phyloP scores from a whole-genome alignment of 2,113 vertebrate genomes.

The Trogon melanurus region DNA sequence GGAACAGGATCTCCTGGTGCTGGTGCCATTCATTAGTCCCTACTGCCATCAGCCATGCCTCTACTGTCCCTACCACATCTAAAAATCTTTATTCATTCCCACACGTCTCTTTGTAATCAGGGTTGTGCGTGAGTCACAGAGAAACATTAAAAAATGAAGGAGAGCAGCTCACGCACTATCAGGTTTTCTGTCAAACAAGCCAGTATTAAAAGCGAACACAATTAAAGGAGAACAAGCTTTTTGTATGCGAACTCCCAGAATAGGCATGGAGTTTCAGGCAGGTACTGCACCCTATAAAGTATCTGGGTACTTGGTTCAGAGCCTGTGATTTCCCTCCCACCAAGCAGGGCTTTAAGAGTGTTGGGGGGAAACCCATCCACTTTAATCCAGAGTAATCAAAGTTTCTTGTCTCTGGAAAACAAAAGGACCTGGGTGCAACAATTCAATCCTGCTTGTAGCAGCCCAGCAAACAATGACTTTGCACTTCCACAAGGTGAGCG shows the following conservation, averaged over 20 bases:
- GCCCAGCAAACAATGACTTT: neutral
- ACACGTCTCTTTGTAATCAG: neutral
- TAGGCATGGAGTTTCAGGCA: neutral
- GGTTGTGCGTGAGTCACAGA: neutral
- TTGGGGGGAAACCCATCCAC: neutral
- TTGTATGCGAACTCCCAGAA: neutral
- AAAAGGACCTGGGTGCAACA: neutral
- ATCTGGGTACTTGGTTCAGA: neutral
- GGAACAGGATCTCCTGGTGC: neutral
- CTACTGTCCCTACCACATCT: neutral
- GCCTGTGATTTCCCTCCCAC: neutral
- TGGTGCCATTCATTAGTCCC: neutral
- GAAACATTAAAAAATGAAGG: neutral
- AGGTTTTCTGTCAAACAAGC: neutral
- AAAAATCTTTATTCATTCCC: neutral
- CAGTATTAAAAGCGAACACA: neutral
- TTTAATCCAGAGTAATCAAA: neutral
- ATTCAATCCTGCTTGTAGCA: neutral
- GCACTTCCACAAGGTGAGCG: accelerated
- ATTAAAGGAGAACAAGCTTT: neutral
- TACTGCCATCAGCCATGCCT: neutral
- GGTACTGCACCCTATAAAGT: neutral
- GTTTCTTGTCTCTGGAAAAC: neutral
- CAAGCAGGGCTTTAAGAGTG: neutral
- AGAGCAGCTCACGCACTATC: neutral